Base-by-base conservation (phyloP, 2,113 vertebrate genomes). In the Platichthys flesus region DNA sequence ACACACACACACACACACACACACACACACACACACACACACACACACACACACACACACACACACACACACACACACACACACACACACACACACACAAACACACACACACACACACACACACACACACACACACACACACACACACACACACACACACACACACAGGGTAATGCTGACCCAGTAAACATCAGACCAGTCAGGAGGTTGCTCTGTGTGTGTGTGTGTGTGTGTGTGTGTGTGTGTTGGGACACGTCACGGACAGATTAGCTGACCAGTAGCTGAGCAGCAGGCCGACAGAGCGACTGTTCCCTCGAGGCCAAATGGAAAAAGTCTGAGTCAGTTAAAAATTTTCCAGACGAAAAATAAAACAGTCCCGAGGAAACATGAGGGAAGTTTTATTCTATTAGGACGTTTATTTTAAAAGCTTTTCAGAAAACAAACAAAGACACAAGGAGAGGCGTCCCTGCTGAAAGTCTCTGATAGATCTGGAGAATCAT, bases 181-280 rank as follows among this genome's bases (percentile, higher is more conserved):
- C 79, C 79, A 67, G 79, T 76, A 28, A 68, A 75, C 15, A 13
- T 71, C 72, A 77, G 54, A 16, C 55, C 42, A 67, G 76, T 85
- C 65, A 71, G 75, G 51, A 74, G 68, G 67, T n/a, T 49, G 56
- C 70, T 42, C 65, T 20, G 40, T 18, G 26, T 59, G 28, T 20
- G 26, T 20, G 26, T 31, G 26, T 35, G 57, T 15, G 15, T 2
- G 26, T 9, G 54, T 47, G 13, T 13, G 45, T 47, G 45, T 57
- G 21, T 23, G 54, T 9, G 54, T 2, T n/a, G n/a, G n/a, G n/a
- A n/a, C 42, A 42, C 21, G 18, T 74, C 62, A 67, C 6, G 74
- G 62, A 67, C 82, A 60, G 73, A 71, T 63, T 18, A 71, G 49
- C 74, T 55, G 74, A 71, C 68, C 82, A 68, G 51, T 76, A 66